phyloP scores from a whole-genome alignment of 2,797 vertebrate species.

The Platalea minor region DNA sequence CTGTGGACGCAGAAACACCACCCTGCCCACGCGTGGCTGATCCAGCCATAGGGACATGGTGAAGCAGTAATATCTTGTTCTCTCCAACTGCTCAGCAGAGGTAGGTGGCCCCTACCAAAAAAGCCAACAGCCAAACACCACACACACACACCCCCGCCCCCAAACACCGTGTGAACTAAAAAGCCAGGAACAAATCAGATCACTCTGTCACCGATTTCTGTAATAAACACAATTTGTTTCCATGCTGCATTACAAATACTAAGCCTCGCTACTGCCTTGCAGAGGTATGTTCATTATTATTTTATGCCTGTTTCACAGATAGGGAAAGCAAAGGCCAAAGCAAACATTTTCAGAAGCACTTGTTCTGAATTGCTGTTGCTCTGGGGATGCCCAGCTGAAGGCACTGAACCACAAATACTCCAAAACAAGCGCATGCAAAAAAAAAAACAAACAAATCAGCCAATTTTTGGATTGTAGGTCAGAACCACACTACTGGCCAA shows the following conservation, averaged over 20 bases:
- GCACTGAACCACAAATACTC: background rate
- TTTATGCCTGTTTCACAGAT: background rate
- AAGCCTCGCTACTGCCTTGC: background rate
- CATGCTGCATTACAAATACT: background rate
- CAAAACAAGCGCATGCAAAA: background rate
- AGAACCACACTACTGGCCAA: background rate
- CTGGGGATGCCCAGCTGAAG: background rate
- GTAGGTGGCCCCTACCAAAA: background rate
- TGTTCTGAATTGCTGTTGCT: background rate
- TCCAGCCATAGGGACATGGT: background rate
- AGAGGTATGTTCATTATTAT: background rate
- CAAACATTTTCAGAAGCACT: background rate
- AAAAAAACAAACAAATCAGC: background rate
- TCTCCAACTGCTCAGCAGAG: background rate
- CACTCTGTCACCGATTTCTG: background rate
- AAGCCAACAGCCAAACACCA: background rate
- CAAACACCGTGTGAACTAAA: background rate
- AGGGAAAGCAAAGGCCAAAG: background rate
- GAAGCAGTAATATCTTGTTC: background rate
- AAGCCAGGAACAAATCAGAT: background rate
- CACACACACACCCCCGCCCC: too few relatives aligned
- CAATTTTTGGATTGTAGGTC: background rate
- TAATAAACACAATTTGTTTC: background rate
- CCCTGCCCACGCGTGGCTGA: background rate
- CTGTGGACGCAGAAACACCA: background rate